Evolutionary conservation across 2,888 invertebrate species (phyloP).

Genomic region (Andrena fulva): DNA sequence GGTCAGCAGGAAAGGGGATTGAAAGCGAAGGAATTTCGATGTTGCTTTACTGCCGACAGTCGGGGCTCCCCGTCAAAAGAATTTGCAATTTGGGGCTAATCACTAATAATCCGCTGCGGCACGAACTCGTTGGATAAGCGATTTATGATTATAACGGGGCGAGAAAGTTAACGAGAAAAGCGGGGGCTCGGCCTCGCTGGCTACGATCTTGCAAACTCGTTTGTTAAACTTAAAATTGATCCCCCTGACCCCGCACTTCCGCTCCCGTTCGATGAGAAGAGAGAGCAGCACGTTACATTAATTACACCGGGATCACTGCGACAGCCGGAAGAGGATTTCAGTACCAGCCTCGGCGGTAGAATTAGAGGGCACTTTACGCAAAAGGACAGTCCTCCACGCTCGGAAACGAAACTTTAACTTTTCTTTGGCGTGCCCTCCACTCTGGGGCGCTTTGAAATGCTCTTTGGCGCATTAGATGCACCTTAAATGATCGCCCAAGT

Average conservation of each 20-base stretch:
- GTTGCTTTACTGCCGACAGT: not conserved
- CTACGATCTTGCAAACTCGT: conserved; percentile 74
- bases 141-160: conserved; percentile 66
- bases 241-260: conserved; percentile 48
- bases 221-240: conserved; percentile 81
- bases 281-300: conserved; percentile 58
- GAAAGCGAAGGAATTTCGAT: conserved; percentile 9
- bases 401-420: conserved; percentile 50
- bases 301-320: conserved; percentile 57
- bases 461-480: not conserved
- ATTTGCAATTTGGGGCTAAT: conserved; percentile 57
- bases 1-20: not conserved
- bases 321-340: conserved; percentile 44
- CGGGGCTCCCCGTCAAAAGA: conserved; percentile 5
- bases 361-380: conserved; percentile 53
- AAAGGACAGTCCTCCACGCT: conserved; percentile 25
- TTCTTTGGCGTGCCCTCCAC: conserved; percentile 23
- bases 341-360: conserved; percentile 38
- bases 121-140: conserved; percentile 45
- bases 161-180: conserved; percentile 66
- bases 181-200: conserved; percentile 41
- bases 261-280: conserved; percentile 57
- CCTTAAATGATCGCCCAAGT: not conserved
- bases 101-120: conserved; percentile 53
- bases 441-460: conserved; percentile 13